Conservation (phyloP, 2,797 vertebrate species). For the Cirrhinus mrigala region DNA sequence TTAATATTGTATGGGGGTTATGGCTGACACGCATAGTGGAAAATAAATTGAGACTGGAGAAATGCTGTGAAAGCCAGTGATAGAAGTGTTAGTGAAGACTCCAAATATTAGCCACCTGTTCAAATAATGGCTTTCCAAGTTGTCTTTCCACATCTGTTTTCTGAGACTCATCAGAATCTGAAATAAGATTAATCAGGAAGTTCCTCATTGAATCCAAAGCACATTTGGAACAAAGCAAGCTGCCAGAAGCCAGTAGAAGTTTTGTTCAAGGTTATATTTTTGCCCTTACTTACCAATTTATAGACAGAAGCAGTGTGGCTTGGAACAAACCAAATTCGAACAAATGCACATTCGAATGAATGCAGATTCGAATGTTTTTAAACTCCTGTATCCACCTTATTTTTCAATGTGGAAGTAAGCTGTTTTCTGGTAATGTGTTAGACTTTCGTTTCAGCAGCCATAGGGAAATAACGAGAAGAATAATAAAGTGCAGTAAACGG, state of each 20-base stretch:
- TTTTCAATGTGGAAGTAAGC: too few species aligned
- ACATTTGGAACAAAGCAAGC: background rate
- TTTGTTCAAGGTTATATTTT: background rate
- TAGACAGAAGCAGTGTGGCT: background rate
- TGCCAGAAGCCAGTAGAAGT: too few species aligned
- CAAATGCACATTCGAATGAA: background rate
- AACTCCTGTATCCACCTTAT: background rate
- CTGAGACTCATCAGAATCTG: background rate
- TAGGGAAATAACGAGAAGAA: too few species aligned
- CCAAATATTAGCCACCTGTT: slow-evolving; percentile 39
- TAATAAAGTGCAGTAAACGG: too few species aligned
- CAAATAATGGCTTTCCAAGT: background rate
- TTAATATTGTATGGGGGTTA: slow-evolving; percentile 23
- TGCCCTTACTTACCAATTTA: background rate
- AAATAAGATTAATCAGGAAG: slow-evolving; percentile 10
- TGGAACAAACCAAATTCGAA: background rate
- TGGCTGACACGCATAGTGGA: slow-evolving; percentile 29
- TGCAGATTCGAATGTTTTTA: background rate
- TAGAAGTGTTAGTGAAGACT: slow-evolving; percentile 8
- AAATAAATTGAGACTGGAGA: slow-evolving; percentile 29
- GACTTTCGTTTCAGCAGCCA: too few species aligned
- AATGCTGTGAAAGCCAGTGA: background rate
- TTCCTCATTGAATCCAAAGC: background rate
- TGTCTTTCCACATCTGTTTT: slow-evolving; percentile 27
- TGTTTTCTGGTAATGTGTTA: too few species aligned